Percentiles rank a stretch among this genome's conserved stretches.
phyloP scores from a whole-genome alignment of 2,888 invertebrate genomes.

The Tineola bisselliella region DNA sequence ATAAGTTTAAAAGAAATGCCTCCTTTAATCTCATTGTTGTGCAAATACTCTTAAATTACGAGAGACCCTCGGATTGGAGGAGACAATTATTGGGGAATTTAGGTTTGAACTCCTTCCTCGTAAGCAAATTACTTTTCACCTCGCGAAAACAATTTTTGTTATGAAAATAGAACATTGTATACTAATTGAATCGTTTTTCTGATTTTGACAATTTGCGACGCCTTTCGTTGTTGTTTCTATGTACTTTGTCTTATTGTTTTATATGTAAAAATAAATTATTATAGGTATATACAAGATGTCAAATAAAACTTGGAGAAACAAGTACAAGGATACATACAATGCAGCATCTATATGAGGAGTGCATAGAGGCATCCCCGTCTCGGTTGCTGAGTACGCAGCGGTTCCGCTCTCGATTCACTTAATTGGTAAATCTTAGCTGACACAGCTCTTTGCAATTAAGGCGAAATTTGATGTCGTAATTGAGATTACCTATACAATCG shows the following conservation, averaged over 20 bases:
- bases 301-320: no score
- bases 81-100: constrained; percentile 27
- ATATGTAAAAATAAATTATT: no score
- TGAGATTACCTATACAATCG: neutral
- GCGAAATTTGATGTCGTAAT: constrained; percentile 26
- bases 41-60: constrained; percentile 28
- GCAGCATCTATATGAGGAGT: neutral
- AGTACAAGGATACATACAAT: neutral
- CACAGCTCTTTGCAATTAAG: constrained; percentile 57
- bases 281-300: no score
- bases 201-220: neutral
- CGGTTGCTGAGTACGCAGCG: constrained; percentile 41
- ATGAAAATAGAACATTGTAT: constrained; percentile 20
- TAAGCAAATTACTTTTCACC: constrained; percentile 26
- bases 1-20: constrained; percentile 37
- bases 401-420: constrained; percentile 55
- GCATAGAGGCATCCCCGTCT: neutral
- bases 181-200: constrained; percentile 6
- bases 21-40: constrained; percentile 40
- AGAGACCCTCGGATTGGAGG: constrained; percentile 21
- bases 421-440: constrained; percentile 66
- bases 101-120: constrained; percentile 19
- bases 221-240: neutral
- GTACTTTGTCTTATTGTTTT: neutral
- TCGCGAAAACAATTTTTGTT: constrained; percentile 24